phyloP scores from a whole-genome alignment of 2,888 invertebrate genomes.

The Crossocerus cetratus region DNA sequence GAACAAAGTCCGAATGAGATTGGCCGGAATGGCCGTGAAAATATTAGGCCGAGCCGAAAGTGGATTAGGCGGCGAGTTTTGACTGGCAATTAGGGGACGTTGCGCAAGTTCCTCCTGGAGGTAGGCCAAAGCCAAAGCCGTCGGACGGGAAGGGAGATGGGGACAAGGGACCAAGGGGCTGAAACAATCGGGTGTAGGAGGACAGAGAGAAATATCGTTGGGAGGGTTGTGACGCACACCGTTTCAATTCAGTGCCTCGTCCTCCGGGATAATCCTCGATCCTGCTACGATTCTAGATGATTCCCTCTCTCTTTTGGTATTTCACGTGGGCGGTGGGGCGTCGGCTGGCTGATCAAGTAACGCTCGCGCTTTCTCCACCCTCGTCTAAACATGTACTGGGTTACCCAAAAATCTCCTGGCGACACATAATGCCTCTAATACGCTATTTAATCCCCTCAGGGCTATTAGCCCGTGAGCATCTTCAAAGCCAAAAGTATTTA shows the following conservation, averaged over 20 bases:
- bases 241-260: constrained; percentile 29
- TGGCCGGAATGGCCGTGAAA: too few species aligned
- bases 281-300: constrained; percentile 30
- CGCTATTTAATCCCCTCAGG: too few species aligned
- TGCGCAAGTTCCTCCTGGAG: background rate
- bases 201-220: too few species aligned
- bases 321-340: constrained; percentile 34
- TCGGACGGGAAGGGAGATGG: too few species aligned
- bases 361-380: background rate
- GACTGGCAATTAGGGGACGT: background rate
- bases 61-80: background rate
- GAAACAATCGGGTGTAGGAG: background rate
- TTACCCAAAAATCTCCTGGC: too few species aligned
- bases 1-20: too few species aligned
- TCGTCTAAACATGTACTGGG: too few species aligned
- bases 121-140: background rate
- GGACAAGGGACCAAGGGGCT: background rate
- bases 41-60: too few species aligned
- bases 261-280: constrained; percentile 39
- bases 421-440: too few species aligned
- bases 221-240: background rate
- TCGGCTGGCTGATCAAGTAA: constrained; percentile 36
- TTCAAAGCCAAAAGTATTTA: too few species aligned
- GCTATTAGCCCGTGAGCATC: too few species aligned
- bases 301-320: constrained; percentile 4